A percentile compares a stretch with the other conserved stretches of the same genome.
Conservation (phyloP, 1,140 invertebrate genomes). For the Eumaeus atala region DNA sequence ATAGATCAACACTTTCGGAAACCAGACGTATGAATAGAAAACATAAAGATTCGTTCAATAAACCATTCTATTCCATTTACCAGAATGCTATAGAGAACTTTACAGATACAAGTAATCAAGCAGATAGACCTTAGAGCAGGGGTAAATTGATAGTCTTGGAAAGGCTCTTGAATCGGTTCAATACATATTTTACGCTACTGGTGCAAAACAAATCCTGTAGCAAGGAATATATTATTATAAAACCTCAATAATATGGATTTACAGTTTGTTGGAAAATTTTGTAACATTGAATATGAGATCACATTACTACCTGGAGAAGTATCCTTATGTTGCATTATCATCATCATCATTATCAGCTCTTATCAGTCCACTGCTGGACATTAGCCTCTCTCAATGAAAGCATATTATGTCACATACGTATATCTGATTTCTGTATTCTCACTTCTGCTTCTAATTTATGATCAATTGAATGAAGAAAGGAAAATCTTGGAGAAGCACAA, state of each 20-base stretch:
- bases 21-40: not conserved
- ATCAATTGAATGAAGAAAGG: conserved; percentile 4
- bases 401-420: conserved; percentile 12
- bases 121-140: conserved; percentile 13
- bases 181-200: conserved; percentile 13
- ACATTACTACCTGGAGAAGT: conserved; percentile 23
- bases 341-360: too few relatives aligned
- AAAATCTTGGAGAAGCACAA: not conserved
- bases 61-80: conserved; percentile 12
- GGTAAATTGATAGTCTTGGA: not conserved
- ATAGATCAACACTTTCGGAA: conserved; percentile 10
- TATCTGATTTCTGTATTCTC: conserved; percentile 4
- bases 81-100: conserved; percentile 11
- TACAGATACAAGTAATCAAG: conserved; percentile 12
- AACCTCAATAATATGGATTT: conserved; percentile 9
- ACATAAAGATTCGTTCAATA: conserved; percentile 12
- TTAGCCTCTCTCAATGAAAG: too few relatives aligned
- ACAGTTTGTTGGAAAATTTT: conserved; percentile 4
- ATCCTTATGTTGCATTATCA: too few relatives aligned
- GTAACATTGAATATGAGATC: conserved; percentile 27
- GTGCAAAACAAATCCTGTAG: not conserved
- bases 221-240: conserved; percentile 6
- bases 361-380: too few relatives aligned
- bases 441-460: conserved; percentile 12
- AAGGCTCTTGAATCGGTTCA: not conserved